Evolutionary conservation across 2,797 vertebrate species (phyloP), one percentile per base, ranked within the genome.

Genomic region (Uromys caudimaculatus): DNA sequence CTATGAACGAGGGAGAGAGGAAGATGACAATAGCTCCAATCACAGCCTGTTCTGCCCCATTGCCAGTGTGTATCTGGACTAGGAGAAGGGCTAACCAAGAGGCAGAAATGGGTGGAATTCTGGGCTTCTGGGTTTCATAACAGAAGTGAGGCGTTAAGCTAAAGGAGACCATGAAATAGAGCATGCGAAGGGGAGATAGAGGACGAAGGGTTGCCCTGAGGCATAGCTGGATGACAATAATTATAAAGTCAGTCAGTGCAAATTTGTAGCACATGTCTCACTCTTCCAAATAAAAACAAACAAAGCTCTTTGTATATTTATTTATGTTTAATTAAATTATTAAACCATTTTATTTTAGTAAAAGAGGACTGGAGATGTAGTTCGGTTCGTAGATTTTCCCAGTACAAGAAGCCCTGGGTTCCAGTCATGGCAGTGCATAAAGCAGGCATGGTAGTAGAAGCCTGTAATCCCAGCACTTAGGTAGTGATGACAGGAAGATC

Each of bases 321-420:
- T 69, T 69, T 69, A 69, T 19, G n/a, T 38, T 71, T 71, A 38
- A 71, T 38, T 71, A 21, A 71, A 71, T 71, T 38, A 71, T 38
- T 21, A 38, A 71, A 21, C 17, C n/a, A 71, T 71, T 71, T 95
- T 95, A 91, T 90, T 90, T 96, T 67, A 54, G 62, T 83, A 90
- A 79, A 5, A 75, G 93, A 44, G 38, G 21, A 9, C 58, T 62
- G 9, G 13, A 60, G 54, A 62, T 60, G 41, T n/a, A 62, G 71
- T 32, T 60, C 7, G n/a, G 32, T 47, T 89, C 7, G 0, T 14
- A 62, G 71, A 47, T 1, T 62, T 77, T 56, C 41, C 38, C 6
- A 14, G 12, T 10, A 76, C 54, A 47, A 19, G 32, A 47, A 60
- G 13, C 1, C 54, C 41, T 47, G 7, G 29, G 19, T 47, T 47